Evolutionary conservation across 1,140 invertebrate species (phyloP).

Genomic region (Araneus ventricosus): DNA sequence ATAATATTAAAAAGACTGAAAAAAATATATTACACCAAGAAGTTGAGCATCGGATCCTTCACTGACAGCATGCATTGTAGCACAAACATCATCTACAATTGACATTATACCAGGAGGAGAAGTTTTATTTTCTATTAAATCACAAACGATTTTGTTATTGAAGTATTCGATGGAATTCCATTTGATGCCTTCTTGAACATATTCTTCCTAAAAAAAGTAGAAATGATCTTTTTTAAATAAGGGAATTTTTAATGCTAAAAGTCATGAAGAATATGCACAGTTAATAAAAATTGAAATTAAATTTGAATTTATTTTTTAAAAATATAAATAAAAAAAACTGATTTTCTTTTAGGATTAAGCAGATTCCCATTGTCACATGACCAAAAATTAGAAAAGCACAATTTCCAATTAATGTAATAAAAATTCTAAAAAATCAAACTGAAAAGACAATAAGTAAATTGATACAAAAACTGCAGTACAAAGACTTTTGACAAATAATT

Average conservation of each 20-base stretch:
- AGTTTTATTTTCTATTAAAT: slow-evolving; percentile 91
- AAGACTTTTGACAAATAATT: slow-evolving; percentile 88
- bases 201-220: slow-evolving; percentile 91
- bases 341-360: no score
- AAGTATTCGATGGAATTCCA: slow-evolving; percentile 99
- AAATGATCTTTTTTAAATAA: neutral
- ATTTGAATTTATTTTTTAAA: no score
- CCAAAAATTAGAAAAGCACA: no score
- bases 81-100: slow-evolving; percentile 88
- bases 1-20: neutral
- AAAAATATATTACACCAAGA: slow-evolving; percentile 81
- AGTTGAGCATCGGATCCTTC: slow-evolving; percentile 85
- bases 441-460: no score
- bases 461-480: no score
- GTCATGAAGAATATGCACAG: no score
- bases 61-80: slow-evolving; percentile 87
- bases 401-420: no score
- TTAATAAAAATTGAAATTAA: no score
- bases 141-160: slow-evolving; percentile 99
- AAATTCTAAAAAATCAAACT: no score
- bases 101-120: slow-evolving; percentile 85
- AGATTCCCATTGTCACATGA: no score
- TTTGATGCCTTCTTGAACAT: slow-evolving; percentile 96
- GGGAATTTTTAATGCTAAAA: no score
- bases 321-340: no score